Conservation (phyloP, 2,113 vertebrate species). For the Damaliscus lunatus region DNA sequence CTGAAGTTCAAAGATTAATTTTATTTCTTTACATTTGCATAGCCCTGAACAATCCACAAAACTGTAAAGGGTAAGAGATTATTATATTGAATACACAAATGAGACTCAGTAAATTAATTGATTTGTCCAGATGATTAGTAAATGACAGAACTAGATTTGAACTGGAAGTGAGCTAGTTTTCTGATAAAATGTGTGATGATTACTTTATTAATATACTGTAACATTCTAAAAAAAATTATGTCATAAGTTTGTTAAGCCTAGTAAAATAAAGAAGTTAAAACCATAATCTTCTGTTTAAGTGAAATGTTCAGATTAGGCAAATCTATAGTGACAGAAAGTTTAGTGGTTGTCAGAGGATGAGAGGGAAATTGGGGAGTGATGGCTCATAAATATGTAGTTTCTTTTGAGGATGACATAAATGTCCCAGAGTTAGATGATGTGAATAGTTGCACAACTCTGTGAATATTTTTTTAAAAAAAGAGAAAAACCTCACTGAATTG, state of each 20-base stretch:
- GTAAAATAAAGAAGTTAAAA: slow-evolving; percentile 25
- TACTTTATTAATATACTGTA: neutral
- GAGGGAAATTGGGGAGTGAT: neutral
- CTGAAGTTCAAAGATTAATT: slow-evolving; percentile 8
- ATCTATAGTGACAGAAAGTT: neutral
- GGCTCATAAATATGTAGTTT: neutral
- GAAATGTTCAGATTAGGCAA: neutral
- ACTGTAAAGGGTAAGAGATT: neutral
- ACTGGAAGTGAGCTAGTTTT: slow-evolving; percentile 4
- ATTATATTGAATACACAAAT: neutral
- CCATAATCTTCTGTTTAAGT: neutral
- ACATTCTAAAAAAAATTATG: neutral
- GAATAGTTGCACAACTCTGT: neutral
- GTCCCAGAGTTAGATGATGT: neutral
- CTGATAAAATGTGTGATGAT: neutral
- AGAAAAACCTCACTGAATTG: neutral
- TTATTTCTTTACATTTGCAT: neutral
- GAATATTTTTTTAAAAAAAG: neutral
- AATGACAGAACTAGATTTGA: slow-evolving; percentile 7
- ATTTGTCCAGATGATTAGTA: slow-evolving; percentile 3
- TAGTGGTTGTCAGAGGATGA: neutral
- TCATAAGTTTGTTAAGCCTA: neutral
- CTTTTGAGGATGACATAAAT: neutral
- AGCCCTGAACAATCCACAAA: neutral
- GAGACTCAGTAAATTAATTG: neutral